phyloP scores from a whole-genome alignment of 2,888 invertebrate species.

The Tipula lateralis region DNA sequence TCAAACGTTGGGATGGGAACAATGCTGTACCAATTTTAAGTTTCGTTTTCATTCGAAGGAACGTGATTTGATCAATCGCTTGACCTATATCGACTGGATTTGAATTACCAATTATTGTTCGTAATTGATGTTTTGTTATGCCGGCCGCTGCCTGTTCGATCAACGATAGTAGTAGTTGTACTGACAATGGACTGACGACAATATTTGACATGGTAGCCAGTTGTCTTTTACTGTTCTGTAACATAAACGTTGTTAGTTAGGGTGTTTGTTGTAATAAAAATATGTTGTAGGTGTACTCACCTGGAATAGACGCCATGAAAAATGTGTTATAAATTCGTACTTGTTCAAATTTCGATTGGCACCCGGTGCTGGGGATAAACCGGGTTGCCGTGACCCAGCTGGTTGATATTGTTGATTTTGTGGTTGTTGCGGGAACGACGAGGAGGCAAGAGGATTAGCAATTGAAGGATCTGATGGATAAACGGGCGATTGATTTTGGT shows the following conservation, averaged over 20 bases:
- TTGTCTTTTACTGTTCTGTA: slow-evolving; percentile 30
- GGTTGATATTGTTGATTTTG: too few relatives aligned
- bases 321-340: not conserved
- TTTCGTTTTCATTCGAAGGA: slow-evolving; percentile 20
- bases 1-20: slow-evolving; percentile 31
- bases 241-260: slow-evolving; percentile 27
- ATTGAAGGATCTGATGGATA: not conserved
- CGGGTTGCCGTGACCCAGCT: too few relatives aligned
- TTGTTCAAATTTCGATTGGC: not conserved
- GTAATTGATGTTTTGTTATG: slow-evolving; percentile 35
- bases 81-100: not conserved
- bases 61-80: not conserved
- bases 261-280: not conserved
- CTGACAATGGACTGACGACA: slow-evolving; percentile 36
- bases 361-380: too few relatives aligned
- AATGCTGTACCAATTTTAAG: slow-evolving; percentile 37
- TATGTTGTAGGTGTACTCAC: not conserved
- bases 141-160: slow-evolving; percentile 35
- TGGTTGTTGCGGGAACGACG: too few relatives aligned
- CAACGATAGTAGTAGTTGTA: slow-evolving; percentile 36
- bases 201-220: slow-evolving; percentile 33
- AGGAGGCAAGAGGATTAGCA: too few relatives aligned
- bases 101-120: slow-evolving; percentile 31
- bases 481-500: not conserved
- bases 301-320: not conserved